Base-by-base conservation (phyloP, 2,113 vertebrate genomes). In the Psettodes erumei region DNA sequence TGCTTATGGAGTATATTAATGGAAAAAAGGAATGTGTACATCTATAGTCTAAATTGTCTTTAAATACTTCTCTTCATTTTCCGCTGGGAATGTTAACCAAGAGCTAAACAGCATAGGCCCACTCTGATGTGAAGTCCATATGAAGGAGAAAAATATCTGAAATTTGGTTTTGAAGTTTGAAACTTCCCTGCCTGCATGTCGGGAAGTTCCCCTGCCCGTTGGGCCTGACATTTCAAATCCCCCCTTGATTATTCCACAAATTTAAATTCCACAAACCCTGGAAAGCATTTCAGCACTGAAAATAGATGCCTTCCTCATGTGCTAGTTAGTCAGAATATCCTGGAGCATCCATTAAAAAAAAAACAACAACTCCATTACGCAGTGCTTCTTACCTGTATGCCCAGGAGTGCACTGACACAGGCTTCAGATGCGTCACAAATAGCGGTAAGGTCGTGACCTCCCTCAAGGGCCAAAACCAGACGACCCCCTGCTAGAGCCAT, bases 391-490 rank as follows among this genome's bases (percentile, higher is more conserved):
- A 98, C 97, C 96, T 97, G 94, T 38, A 95, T 94, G 53, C 97
- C 97, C 81, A 99, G 91, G 54, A 99, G 90, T 50, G 96, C 95
- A 3, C 95, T 93, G 59, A 99, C 96, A 8, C 97, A 98, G 43
- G 97, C 95, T 83, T 98, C 97, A 0, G 97, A 98, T 0, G 97
- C 97, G 0, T 99, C 97, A 12, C 97, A 99, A 88, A 99, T 99
- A 61, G 97, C 96, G 0, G 97, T 99, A 30, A 99, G 95, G 91
- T 98, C 96, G 1, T 99, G 97, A 47, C 97, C 97, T 2, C 97
- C 97, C 86, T 99, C 97, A 7, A 98, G 91, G 0, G 96, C 94
- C 42, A 98, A 90, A 81, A 99, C 94, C 48, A 99, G 48, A 2
- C 96, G 95, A 0, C 97, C 97, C 0, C 94, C 96, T 0, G 97